Evolutionary conservation across 2,797 vertebrate species (phyloP).

Genomic region (Acropternis orthonyx): DNA sequence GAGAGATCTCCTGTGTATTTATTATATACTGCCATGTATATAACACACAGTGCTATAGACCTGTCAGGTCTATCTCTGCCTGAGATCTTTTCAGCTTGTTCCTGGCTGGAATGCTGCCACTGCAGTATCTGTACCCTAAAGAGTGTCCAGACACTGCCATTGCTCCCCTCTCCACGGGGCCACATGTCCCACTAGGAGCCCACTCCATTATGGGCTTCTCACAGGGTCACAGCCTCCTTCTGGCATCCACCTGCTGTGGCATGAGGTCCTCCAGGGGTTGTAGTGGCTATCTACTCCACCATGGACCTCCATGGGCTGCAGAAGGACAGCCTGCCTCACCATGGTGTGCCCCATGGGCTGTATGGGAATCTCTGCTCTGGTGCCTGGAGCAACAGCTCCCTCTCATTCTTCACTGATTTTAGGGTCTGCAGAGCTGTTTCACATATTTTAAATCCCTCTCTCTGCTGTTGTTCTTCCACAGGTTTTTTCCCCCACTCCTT

Average conservation of each 20-base stretch:
- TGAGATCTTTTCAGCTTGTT: not conserved
- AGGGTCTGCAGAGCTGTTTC: not conserved
- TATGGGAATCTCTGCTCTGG: not conserved
- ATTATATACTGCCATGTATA: not conserved
- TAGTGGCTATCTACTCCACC: not conserved
- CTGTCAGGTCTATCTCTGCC: not conserved
- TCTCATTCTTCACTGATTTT: not conserved
- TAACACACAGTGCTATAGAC: not conserved
- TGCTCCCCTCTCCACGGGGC: not conserved
- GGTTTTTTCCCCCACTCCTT: too few relatives aligned
- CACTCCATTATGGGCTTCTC: not conserved
- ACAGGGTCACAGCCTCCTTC: not conserved
- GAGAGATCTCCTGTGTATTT: not conserved
- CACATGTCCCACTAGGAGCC: too few relatives aligned
- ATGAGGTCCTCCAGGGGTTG: not conserved
- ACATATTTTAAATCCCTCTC: not conserved
- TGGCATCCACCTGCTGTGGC: not conserved
- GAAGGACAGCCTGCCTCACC: too few relatives aligned
- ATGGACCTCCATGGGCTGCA: not conserved
- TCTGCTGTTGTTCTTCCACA: not conserved
- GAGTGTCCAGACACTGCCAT: not conserved
- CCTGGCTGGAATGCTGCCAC: not conserved
- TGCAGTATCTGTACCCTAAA: not conserved
- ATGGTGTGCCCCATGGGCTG: not conserved
- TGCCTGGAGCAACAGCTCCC: not conserved